Conservation (phyloP, 2,888 invertebrate genomes). For the Branchipolynoe longqiensis region DNA sequence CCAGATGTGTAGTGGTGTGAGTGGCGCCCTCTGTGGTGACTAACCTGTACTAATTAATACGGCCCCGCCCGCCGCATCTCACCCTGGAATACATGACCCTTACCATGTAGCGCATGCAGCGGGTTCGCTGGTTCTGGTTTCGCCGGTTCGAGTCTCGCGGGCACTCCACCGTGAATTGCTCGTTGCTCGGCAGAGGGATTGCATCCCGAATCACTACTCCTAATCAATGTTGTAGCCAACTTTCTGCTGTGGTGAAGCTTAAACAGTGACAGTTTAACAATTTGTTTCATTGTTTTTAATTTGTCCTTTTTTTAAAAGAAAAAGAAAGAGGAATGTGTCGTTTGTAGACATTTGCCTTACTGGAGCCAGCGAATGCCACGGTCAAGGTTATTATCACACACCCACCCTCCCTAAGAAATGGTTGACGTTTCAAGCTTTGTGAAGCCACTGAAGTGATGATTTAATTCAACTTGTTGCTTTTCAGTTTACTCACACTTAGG, state of each 20-base stretch:
- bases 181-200: background rate
- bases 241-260: background rate
- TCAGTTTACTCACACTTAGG: background rate
- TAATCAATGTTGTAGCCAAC: slow-evolving; percentile 5
- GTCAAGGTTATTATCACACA: slow-evolving; percentile 53
- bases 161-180: background rate
- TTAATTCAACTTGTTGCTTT: background rate
- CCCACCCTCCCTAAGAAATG: slow-evolving; percentile 39
- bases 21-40: background rate
- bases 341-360: slow-evolving; percentile 36
- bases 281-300: no score
- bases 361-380: slow-evolving; percentile 45
- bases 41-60: background rate
- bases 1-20: background rate
- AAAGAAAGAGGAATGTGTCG: background rate
- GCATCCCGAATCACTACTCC: background rate
- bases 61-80: background rate
- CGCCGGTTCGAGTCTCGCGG: background rate
- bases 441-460: slow-evolving; percentile 30
- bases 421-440: slow-evolving; percentile 19
- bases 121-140: background rate
- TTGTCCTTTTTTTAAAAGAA: no score
- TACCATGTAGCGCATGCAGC: slow-evolving; percentile 7
- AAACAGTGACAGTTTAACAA: no score
- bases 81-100: slow-evolving; percentile 37